Percentiles rank a stretch among this genome's conserved stretches.
phyloP scores from a whole-genome alignment of 2,888 invertebrate genomes.

The Phortica magna region DNA sequence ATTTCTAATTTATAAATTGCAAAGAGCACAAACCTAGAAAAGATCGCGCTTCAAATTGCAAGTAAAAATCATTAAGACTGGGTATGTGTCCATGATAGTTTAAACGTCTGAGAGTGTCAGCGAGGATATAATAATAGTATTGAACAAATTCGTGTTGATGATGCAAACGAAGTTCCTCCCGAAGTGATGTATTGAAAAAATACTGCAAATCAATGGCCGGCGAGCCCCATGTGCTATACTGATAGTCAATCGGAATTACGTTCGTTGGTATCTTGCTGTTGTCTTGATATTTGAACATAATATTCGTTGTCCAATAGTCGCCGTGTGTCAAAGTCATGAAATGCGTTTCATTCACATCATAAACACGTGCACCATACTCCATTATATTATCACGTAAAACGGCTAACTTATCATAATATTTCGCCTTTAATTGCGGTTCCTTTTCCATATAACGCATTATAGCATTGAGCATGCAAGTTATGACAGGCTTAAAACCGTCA shows the following conservation, averaged over 20 bases:
- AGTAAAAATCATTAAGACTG: slow-evolving; percentile 56
- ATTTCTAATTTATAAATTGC: neutral
- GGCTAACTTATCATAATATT: slow-evolving; percentile 62
- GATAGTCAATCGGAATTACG: slow-evolving; percentile 69
- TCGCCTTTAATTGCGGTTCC: slow-evolving; percentile 48
- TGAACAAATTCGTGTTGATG: slow-evolving; percentile 65
- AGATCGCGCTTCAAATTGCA: slow-evolving; percentile 55
- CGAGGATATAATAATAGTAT: slow-evolving; percentile 60
- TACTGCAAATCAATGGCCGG: slow-evolving; percentile 70
- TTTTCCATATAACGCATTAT: slow-evolving; percentile 52
- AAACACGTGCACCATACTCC: slow-evolving; percentile 63
- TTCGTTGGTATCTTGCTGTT: slow-evolving; percentile 48
- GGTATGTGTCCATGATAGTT: slow-evolving; percentile 51
- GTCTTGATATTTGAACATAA: slow-evolving; percentile 64
- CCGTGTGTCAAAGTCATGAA: slow-evolving; percentile 66
- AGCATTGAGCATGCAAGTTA: slow-evolving; percentile 55
- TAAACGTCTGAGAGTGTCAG: slow-evolving; percentile 48
- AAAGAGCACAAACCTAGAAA: slow-evolving; percentile 47
- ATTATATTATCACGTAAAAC: slow-evolving; percentile 59
- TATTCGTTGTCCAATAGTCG: slow-evolving; percentile 70
- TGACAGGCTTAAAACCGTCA: slow-evolving; percentile 49
- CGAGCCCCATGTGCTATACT: slow-evolving; percentile 65
- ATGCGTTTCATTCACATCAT: slow-evolving; percentile 49
- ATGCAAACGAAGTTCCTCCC: slow-evolving; percentile 53
- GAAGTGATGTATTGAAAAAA: slow-evolving; percentile 68